Base-by-base conservation (phyloP, 2,888 invertebrate species). In the Caenorhabditis zanzibari region DNA sequence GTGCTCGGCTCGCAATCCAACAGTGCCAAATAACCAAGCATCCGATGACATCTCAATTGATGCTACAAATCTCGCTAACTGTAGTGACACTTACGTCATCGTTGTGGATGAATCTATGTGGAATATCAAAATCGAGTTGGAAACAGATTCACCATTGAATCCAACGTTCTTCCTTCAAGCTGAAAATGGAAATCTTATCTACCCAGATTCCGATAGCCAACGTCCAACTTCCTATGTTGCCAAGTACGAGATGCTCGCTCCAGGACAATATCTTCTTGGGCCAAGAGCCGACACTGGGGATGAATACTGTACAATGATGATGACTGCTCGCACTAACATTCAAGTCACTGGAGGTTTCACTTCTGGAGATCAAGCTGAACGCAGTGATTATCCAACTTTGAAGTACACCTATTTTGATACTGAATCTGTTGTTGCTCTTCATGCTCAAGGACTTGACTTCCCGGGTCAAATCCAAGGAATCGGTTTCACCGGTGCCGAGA, bases 41-140 rank as follows among this genome's bases (percentile, higher is more conserved):
- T 49, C 61, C 6, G 84, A 76, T 58, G 79, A 82, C 44, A 74
- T 84, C 28, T 49, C 69, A 3, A 79, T 88, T 35, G 88, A 88
- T 26, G 85, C 82, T 3, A 69, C 79, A 10, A 81, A 80, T 49
- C 77, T 88, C 56, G 82, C 81, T 7, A 87, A 88, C 49, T 88
- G 88, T 63, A 76, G 74, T 22, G 64, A 73, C 28, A 32, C 44
- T 0, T 82, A 85, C 44, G 72, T 82, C 16, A 59, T 86, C 26
- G 66, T 86, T 24, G 76, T 89, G 28, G 89, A 89, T 49, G 88
- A 89, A 41, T 80, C 85, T 0, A 77, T 89, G 84, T 72, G 19
- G 22, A 63, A 85, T 3, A 82, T 88, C 54, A 75, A 79, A 7
- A 82, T 88, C 35, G 73, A 82, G 44, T 2, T 89, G 2, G 72